These are phyloP conservation scores for Acronicta alni DNA, from an alignment of 2,888 invertebrate genomes.

Conservation along the genomic window DNA sequence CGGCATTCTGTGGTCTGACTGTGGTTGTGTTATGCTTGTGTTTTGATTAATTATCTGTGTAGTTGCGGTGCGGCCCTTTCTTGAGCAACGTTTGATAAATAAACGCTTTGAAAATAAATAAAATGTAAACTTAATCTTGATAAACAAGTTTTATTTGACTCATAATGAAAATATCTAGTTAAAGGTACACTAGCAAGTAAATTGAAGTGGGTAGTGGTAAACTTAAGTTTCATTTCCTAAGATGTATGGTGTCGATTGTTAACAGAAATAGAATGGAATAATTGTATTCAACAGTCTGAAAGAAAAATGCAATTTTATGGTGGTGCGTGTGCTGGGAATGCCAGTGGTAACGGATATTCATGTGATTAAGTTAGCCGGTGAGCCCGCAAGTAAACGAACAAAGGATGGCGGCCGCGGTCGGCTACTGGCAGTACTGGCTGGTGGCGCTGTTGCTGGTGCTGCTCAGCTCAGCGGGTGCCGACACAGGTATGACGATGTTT, in stretches of 20 bases:
- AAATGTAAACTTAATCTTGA: slow-evolving; percentile 12
- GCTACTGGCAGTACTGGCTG: slow-evolving; percentile 40
- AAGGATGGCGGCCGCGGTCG: slow-evolving; percentile 42
- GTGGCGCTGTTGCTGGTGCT: slow-evolving; percentile 46
- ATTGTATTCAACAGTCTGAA: slow-evolving; percentile 9
- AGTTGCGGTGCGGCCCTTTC: slow-evolving; percentile 17
- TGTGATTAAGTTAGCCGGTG: slow-evolving; percentile 31
- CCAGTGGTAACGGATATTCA: slow-evolving; percentile 7
- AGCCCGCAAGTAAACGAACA: slow-evolving; percentile 19
- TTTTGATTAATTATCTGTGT: too few species aligned
- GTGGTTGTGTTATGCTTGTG: too few species aligned
- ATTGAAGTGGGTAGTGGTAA: slow-evolving; percentile 16
- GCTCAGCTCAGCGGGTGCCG: slow-evolving; percentile 29
- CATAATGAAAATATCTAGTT: not conserved
- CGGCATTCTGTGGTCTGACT: too few species aligned
- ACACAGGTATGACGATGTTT: slow-evolving; percentile 34
- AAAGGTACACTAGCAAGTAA: not conserved
- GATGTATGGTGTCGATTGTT: slow-evolving; percentile 34
- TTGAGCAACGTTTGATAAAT: slow-evolving; percentile 2
- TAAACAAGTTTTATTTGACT: slow-evolving; percentile 6
- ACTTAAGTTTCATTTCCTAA: slow-evolving; percentile 30
- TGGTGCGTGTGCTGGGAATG: slow-evolving; percentile 17
- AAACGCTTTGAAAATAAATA: slow-evolving; percentile 9
- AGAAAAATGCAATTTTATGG: not conserved
- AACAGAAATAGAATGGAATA: slow-evolving; percentile 43